Evolutionary conservation across 1,140 invertebrate species (phyloP).

Genomic region (Aphaenogaster ashmeadi): DNA sequence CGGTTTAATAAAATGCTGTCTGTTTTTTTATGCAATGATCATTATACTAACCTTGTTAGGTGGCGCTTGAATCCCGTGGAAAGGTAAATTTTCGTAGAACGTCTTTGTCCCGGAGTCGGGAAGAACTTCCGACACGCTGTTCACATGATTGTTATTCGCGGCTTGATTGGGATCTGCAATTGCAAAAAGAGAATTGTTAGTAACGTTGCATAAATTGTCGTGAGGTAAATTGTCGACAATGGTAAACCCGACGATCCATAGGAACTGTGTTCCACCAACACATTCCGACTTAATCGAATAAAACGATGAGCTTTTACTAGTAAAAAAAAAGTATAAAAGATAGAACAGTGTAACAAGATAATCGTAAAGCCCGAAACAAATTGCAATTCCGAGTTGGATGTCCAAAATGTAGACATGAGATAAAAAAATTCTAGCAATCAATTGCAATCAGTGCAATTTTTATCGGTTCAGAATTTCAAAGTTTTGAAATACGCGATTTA

Average conservation of each 20-base stretch:
- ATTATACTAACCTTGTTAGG: constrained; percentile 93
- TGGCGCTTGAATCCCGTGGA: constrained; percentile 96
- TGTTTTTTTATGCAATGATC: constrained; percentile 8
- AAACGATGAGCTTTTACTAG: constrained; percentile 30
- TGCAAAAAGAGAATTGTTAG: constrained; percentile 66
- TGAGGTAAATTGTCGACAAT: constrained; percentile 2
- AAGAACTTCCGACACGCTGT: constrained; percentile 85
- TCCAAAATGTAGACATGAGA: neutral
- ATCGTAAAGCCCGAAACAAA: neutral
- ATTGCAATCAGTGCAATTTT: neutral
- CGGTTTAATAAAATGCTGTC: constrained; percentile 19
- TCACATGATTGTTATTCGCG: constrained; percentile 85
- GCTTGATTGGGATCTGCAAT: constrained; percentile 86
- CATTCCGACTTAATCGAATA: constrained; percentile 47
- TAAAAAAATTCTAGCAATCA: constrained; percentile 14
- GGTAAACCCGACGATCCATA: neutral
- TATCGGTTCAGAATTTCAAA: neutral
- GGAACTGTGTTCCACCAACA: constrained; percentile 19
- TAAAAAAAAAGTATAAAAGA: constrained; percentile 16
- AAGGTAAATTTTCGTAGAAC: constrained; percentile 97
- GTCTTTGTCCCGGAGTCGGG: constrained; percentile 88
- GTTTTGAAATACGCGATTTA: neutral
- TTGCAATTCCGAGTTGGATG: constrained; percentile 17
- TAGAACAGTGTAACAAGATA: constrained; percentile 20
- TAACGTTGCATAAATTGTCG: constrained; percentile 62